Base-by-base conservation (phyloP, 2,797 vertebrate species). In the Macropodus opercularis region DNA sequence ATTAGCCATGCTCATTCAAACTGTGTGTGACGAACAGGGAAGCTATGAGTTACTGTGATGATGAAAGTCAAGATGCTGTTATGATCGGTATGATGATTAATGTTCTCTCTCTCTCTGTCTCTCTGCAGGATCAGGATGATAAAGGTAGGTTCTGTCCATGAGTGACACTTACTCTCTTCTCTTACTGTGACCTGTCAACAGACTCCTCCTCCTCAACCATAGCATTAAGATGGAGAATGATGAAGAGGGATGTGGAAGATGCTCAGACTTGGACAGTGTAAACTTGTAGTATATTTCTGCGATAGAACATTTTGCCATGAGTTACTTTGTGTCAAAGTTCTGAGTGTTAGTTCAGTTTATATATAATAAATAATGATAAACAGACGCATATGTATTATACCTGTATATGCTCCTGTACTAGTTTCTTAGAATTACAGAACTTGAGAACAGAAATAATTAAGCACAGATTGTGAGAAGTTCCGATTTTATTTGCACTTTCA, bases 81-180 rank as follows among this genome's bases (percentile, higher is more conserved):
- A 13, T 17, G 48, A 65, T 72, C 17, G 0, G 13, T 38, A 22
- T 69, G 10, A 49, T 74, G 17, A 73, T 63, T 76, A 57, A 79
- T 60, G 13, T 43, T 53, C 35, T 58, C 35, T 63, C 12, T 52
- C 35, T 61, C 26, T 69, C 14, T 58, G 2, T 65, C 17, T 47
- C 14, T 48, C 52, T 76, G 15, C 60, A 91, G 90, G 90, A 89
- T 63, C 84, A 82, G 29, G 90, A 90, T 26, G 87, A 90, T 41
- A 89, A 84, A 85, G 90, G 90, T 91, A 81, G 7, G 85, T 67
- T 41, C 15, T 44, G 15, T 23, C 19, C 46, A 21, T 70, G 34
- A 58, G 56, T 75, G 75, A 83, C 88, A 77, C 69, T 84, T 89
- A 53, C 75, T 89, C 88, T n/a, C n/a, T n/a, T n/a, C n/a, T n/a